A percentile compares a stretch with the other conserved stretches of the same genome.
phyloP scores from a whole-genome alignment of 2,888 invertebrate species.

The Augochlorella aurata region DNA sequence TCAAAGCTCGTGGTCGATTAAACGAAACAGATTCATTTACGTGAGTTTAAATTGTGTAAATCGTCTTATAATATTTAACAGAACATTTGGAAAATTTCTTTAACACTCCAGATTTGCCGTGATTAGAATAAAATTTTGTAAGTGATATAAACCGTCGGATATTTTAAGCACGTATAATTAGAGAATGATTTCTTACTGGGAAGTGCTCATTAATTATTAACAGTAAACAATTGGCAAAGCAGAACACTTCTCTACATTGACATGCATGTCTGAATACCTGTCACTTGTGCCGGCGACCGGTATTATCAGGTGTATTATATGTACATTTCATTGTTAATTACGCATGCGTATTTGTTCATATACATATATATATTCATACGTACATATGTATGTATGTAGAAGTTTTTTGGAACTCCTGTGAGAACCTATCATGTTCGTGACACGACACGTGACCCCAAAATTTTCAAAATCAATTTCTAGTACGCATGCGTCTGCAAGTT shows the following conservation, averaged over 20 bases:
- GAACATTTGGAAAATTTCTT: not conserved
- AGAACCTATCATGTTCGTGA: not conserved
- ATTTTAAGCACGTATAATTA: not conserved
- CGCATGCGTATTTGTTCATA: conserved; percentile 33
- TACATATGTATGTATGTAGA: not conserved
- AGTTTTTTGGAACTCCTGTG: not conserved
- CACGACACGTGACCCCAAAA: not conserved
- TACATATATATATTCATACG: no score
- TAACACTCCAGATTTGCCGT: not conserved
- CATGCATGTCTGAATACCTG: conserved; percentile 3
- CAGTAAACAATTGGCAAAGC: not conserved
- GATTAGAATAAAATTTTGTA: not conserved
- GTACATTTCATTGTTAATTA: not conserved
- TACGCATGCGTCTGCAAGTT: not conserved
- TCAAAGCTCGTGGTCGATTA: not conserved
- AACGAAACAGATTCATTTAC: not conserved
- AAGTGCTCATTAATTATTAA: conserved; percentile 1
- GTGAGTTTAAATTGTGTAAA: not conserved
- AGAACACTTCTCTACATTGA: conserved; percentile 4
- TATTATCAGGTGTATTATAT: not conserved
- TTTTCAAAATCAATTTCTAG: not conserved
- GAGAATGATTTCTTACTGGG: not conserved
- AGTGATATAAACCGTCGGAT: not conserved
- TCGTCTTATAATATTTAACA: not conserved
- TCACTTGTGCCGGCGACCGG: conserved; percentile 21